These are phyloP conservation scores for Syrmaticus mikado DNA, from an alignment of 2,113 vertebrate species.

Conservation along the genomic window DNA sequence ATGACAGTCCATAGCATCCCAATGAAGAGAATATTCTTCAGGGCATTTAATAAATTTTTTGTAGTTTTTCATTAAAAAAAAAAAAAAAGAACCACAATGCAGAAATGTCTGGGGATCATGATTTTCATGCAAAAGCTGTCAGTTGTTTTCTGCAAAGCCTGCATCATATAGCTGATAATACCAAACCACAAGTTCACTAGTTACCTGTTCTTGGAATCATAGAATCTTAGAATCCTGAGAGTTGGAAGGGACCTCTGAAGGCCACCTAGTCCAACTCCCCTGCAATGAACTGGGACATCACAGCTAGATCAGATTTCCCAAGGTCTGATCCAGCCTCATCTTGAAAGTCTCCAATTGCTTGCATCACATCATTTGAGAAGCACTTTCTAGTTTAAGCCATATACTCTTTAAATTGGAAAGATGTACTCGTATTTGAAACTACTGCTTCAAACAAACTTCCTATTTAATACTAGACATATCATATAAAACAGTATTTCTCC, in stretches of 20 bases:
- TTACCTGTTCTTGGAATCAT: background rate
- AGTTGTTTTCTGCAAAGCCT: background rate
- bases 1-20: background rate
- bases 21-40: background rate
- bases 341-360: no score
- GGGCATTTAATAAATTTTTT: background rate
- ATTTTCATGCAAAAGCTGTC: background rate
- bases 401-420: background rate
- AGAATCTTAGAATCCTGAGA: no score
- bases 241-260: no score
- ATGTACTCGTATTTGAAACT: background rate
- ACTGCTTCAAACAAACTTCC: background rate
- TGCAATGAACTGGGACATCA: no score
- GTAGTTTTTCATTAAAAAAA: background rate
- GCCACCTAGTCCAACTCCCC: no score
- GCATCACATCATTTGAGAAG: background rate
- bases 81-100: no score
- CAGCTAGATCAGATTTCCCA: no score
- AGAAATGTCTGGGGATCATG: background rate
- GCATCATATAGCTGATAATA: background rate
- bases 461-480: background rate
- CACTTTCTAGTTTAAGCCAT: background rate
- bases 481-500: background rate
- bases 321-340: no score
- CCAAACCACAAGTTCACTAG: background rate